phyloP scores from a whole-genome alignment of 2,113 vertebrate species.

The Leucopsar rothschildi region DNA sequence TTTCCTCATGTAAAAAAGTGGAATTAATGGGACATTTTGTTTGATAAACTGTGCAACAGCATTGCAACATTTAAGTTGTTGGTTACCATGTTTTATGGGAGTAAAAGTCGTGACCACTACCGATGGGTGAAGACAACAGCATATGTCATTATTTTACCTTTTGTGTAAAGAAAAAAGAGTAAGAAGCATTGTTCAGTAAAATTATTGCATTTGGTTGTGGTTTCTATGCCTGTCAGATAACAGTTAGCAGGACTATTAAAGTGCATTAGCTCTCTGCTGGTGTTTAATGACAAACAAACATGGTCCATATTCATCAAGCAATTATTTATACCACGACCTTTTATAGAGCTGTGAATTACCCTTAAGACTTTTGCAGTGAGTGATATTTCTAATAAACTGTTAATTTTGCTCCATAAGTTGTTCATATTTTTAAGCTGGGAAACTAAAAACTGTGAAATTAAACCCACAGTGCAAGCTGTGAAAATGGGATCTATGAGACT shows the following conservation, averaged over 20 bases:
- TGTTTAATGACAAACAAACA: slow-evolving; percentile 70
- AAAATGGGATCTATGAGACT: slow-evolving; percentile 43
- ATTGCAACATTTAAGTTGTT: neutral
- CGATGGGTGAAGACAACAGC: slow-evolving; percentile 21
- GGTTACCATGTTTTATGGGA: neutral
- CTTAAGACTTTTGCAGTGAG: slow-evolving; percentile 63
- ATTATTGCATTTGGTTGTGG: slow-evolving; percentile 27
- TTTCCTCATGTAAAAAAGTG: neutral
- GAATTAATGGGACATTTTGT: neutral
- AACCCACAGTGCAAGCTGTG: slow-evolving; percentile 62
- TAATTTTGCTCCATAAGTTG: slow-evolving; percentile 64
- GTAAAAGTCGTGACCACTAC: neutral
- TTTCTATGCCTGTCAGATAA: slow-evolving; percentile 9
- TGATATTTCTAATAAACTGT: slow-evolving; percentile 71
- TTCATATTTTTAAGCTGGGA: slow-evolving; percentile 60
- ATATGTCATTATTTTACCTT: slow-evolving; percentile 31
- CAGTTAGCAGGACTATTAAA: slow-evolving; percentile 64
- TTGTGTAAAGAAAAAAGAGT: neutral
- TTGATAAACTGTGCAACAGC: neutral
- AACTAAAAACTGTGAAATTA: slow-evolving; percentile 81
- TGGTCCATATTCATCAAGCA: slow-evolving; percentile 57
- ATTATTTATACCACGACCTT: slow-evolving; percentile 71
- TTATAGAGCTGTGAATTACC: slow-evolving; percentile 61
- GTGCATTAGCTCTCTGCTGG: slow-evolving; percentile 68
- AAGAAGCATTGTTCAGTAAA: slow-evolving; percentile 11